A percentile compares a stretch with the other conserved stretches of the same genome.
Evolutionary conservation across 2,888 invertebrate genomes (phyloP).

Genomic region (Zaprionus lineosus): DNA sequence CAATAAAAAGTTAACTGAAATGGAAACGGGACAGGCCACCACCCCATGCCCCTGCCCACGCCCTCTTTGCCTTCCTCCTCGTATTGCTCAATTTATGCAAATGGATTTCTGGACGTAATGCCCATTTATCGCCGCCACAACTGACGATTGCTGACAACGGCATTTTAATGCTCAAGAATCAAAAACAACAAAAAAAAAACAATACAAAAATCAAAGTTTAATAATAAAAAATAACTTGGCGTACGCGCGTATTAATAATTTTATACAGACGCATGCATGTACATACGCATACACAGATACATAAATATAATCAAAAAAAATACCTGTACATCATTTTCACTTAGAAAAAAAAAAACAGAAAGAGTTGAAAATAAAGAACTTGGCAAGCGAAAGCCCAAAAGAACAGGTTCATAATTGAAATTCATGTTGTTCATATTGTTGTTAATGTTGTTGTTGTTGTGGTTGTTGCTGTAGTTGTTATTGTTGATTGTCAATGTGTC

Average conservation of each 20-base stretch:
- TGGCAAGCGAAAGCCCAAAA: conserved; percentile 57
- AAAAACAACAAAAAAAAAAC: conserved; percentile 10
- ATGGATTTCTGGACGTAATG: conserved; percentile 58
- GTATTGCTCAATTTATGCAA: conserved; percentile 62
- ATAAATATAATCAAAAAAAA: conserved; percentile 13
- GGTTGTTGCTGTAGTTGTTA: conserved; percentile 30
- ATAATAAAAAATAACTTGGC: conserved; percentile 64
- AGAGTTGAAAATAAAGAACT: no score
- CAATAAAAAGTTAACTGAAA: conserved; percentile 40
- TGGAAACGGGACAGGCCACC: conserved; percentile 2
- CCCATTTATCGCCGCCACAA: conserved; percentile 61
- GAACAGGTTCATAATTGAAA: conserved; percentile 79
- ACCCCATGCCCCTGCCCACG: background rate
- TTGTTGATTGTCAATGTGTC: conserved; percentile 54
- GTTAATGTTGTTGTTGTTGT: conserved; percentile 23
- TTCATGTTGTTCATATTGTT: conserved; percentile 56
- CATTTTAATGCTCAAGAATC: conserved; percentile 58
- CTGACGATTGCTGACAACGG: conserved; percentile 66
- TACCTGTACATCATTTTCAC: conserved; percentile 67
- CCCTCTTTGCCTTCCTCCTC: conserved; percentile 1
- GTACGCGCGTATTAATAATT: conserved; percentile 54
- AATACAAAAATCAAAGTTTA: conserved; percentile 31
- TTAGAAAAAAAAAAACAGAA: conserved; percentile 36
- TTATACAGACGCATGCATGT: background rate
- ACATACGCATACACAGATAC: background rate